Evolutionary conservation across 2,888 invertebrate species (phyloP), one percentile per base, ranked within the genome.

Genomic region (Omphaloscelis lunosa): DNA sequence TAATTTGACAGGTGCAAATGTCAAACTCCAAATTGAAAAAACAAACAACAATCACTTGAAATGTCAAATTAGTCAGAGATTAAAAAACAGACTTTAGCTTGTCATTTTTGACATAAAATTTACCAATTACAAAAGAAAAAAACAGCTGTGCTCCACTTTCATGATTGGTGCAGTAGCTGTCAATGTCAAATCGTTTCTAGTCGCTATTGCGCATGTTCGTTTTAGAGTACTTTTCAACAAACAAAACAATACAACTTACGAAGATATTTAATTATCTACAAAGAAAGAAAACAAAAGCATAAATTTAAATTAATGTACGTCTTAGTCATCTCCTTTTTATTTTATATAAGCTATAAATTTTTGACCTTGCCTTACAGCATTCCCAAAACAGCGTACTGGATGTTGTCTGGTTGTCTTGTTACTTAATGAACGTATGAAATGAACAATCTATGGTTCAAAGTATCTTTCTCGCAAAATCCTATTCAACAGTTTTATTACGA

Each of bases 381-480:
- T 67, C 20, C 8, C 9, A 51, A 66, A 12, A 68, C 0, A 27
- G 29, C 0, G 23, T 9, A n/a, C 56, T n/a, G 11, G 61, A 53
- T 34, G 34, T 71, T 78, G 39, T 4, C 27, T 39, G 23, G 7
- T 23, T 27, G 41, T 45, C 45, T 41, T 58, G 12, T 15, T 65
- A 77, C 23, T 1, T 69, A 29, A 6, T 66, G 34, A 65, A 73
- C 71, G 29, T 20, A 72, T 83, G 74, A 84, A 78, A 67, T 70
- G 85, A 84, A 85, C 83, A 77, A 75, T 73, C 68, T 12, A 45
- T 17, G 84, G 93, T 90, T 93, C 93, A 93, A 92, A 93, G 92
- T 92, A 88, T 90, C 80, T 87, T 84, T 84, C n/a, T 72, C 68
- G 71, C 39, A 71, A 72, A 79, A 69, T 81, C 59, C 23, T n/a